These are phyloP conservation scores for Cantharis lateralis DNA, from an alignment of 2,888 invertebrate genomes.

Conservation along the genomic window DNA sequence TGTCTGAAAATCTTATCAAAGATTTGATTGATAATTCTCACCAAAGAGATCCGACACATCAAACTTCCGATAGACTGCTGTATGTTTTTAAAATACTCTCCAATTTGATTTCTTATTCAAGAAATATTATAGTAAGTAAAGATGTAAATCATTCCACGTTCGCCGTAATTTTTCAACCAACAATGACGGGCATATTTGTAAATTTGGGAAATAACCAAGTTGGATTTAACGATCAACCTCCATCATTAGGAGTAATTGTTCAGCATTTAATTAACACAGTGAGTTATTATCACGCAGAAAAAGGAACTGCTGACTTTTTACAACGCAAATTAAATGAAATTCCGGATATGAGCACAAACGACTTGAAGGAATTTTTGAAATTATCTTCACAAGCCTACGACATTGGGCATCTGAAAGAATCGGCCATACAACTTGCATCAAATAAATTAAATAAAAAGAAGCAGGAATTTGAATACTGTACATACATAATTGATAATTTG, in stretches of 20 bases:
- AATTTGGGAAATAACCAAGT: conserved; percentile 41
- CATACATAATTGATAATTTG: conserved; percentile 72
- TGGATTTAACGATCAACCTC: conserved; percentile 50
- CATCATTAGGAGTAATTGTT: conserved; percentile 60
- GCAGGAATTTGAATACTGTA: conserved; percentile 64
- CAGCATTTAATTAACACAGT: conserved; percentile 63
- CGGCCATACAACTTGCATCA: conserved; percentile 57
- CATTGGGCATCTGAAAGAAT: conserved; percentile 45
- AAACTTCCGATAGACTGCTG: conserved; percentile 54
- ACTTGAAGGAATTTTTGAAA: conserved; percentile 61
- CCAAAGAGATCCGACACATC: conserved; percentile 31
- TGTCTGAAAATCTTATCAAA: conserved; percentile 53
- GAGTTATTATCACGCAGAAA: conserved; percentile 60
- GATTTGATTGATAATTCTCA: conserved; percentile 50
- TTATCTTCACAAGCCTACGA: conserved; percentile 44
- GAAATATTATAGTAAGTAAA: conserved; percentile 67
- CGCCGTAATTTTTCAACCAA: conserved; percentile 61
- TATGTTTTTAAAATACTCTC: conserved; percentile 67
- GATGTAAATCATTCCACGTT: conserved; percentile 60
- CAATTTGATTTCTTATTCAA: conserved; percentile 72
- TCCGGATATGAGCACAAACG: conserved; percentile 60
- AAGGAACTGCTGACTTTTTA: conserved; percentile 57
- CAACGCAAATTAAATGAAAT: conserved; percentile 57
- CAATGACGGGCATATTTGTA: conserved; percentile 52
- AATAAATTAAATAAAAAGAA: conserved; percentile 62